Base-by-base conservation (phyloP, 2,888 invertebrate species). In the Seira ritae region DNA sequence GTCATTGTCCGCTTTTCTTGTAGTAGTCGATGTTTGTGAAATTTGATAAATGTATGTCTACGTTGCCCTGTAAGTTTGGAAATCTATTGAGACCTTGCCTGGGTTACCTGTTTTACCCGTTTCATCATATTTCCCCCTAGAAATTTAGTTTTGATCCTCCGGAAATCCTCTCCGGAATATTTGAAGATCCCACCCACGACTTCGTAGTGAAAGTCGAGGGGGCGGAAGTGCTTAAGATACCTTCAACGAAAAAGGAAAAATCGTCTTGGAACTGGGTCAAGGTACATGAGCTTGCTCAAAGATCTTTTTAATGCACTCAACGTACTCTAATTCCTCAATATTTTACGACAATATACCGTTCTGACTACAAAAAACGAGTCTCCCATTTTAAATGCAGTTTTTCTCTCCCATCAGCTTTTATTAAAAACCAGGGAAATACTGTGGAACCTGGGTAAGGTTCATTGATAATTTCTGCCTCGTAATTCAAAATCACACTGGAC, bases 251-350 rank as follows among this genome's bases (percentile, higher is more conserved):
- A 92, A 92, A 92, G 91, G 93, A 93, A 91, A 91, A 75, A 75
- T 77, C 92, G 90, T 92, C 93, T 92, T 94, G 94, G 94, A 93
- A 92, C 91, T 94, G 94, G 94, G 92, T 94, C 91, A 94, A 94
- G 94, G 94, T 94, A 86, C 74, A 50, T 3, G 50, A 62, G 2
- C 3, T 55, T 31, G 31, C 31, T 42, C 42, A 42, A 4, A 42
- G 42, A 42, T 55, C 70, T 66, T 92, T 91, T 92, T 91, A 90
- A 31, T 31, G 31, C 31, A 91, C 91, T 90, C 55, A 65, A 55
- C 60, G 42, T 66, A 71, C 62, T 23, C 17, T 31, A 31, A 31
- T 24, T 73, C 20, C 55, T 46, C 17, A 46, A 50, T 50, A 6
- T 8, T 2, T 31, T 4, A 31, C 31, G 31, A 31, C 3, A 31